Evolutionary conservation across 2,797 vertebrate genomes (phyloP).

Genomic region (Lycodopsis pacificus): DNA sequence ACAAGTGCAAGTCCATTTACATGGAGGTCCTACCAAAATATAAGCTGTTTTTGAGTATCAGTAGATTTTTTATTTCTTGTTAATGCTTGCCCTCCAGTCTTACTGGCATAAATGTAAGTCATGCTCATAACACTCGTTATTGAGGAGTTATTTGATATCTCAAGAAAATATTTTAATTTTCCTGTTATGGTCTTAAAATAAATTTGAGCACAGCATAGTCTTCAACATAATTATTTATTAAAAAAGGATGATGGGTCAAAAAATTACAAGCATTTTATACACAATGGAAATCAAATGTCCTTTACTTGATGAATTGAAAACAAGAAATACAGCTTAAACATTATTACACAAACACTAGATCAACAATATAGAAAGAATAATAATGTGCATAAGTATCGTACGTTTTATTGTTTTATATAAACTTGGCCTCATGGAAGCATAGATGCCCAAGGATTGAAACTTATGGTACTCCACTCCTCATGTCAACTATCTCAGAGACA

Average conservation of each 20-base stretch:
- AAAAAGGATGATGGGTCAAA: too few species aligned
- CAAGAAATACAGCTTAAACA: too few species aligned
- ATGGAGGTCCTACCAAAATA: background rate
- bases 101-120: background rate
- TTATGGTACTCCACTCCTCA: background rate
- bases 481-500: background rate
- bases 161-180: background rate
- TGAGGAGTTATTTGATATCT: background rate
- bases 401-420: background rate
- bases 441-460: background rate
- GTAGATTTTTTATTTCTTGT: too few species aligned
- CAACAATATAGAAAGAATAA: too few species aligned
- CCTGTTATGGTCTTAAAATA: background rate
- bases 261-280: background rate
- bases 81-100: background rate
- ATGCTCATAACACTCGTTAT: background rate
- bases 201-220: too few species aligned
- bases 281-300: too few species aligned
- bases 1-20: too few species aligned
- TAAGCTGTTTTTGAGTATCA: background rate
- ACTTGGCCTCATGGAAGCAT: background rate
- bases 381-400: too few species aligned
- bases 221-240: too few species aligned
- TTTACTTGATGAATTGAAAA: too few species aligned
- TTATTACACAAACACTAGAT: too few species aligned